Evolutionary conservation across 2,888 invertebrate genomes (phyloP), one percentile per base, ranked within the genome.

Genomic region (Drosophila lutescens): DNA sequence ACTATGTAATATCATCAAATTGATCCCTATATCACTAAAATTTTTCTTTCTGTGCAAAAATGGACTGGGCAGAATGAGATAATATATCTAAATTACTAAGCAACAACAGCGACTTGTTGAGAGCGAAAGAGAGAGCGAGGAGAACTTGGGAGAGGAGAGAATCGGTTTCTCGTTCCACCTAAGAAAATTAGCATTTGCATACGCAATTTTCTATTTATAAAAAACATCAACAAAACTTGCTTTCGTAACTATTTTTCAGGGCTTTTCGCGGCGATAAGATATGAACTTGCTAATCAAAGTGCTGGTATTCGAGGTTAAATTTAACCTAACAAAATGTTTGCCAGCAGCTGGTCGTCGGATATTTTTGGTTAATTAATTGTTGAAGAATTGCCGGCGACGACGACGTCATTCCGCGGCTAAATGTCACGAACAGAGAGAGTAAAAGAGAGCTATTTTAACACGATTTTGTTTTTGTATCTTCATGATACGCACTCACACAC

Each of bases 171-270:
- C 49, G 57, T 44, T 67, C 58, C 62, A 57, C 46, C 51, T 23
- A 50, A 49, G 74, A 85, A 74, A 85, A 82, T 87, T 87, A 88
- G 85, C 85, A 87, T 77, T 63, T 88, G 87, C 88, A 86, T 89
- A 89, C 89, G 89, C 90, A 90, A 89, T 89, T 89, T 89, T 89
- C 89, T 89, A 89, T 89, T 90, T 88, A 85, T 89, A 89, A 84
- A 78, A 76, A 79, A 76, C 72, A 78, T 68, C 70, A 78, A 74
- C 76, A 83, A 12, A 43, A 74, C 70, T 50, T 32, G 71, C 73
- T 71, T 71, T 71, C 71, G 71, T 71, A 71, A 71, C 73, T 71
- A 49, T 43, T 53, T 49, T 43, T 62, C 32, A 60, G 41, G 49
- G 50, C 20, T 63, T 61, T 61, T 17, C 49, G 4, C 32, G 13